Evolutionary conservation across 2,888 invertebrate genomes (phyloP), one percentile per base, ranked within the genome.

Genomic region (Zygothrica quintamaculata): DNA sequence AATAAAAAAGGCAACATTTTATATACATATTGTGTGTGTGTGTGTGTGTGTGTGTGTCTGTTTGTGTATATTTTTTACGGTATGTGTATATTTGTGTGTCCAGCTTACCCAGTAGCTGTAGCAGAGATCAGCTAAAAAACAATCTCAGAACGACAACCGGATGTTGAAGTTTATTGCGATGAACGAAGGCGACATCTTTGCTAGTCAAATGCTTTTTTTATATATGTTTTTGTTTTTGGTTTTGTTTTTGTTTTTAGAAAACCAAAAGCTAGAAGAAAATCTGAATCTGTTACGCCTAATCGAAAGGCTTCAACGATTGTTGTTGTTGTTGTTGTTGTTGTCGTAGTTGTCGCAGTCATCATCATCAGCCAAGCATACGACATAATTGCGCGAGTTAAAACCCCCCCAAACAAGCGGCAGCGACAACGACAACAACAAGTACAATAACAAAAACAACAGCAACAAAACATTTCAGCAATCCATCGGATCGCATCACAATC

Each of bases 401-500:
- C 75, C 88, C 86, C 77, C 77, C 88, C 84, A 74, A 85, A 80
- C 82, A 74, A 84, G 77, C 68, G 58, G 53, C 58, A 57, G 44
- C 58, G 22, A 43, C 64, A 61, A 22, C 50, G 57, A 43, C 62
- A 78, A 44, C 56, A 65, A 60, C 71, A 61, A 40, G 66, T 57
- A 16, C 55, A 53, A 13, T 65, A 65, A 46, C 70, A 60, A 48
- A 57, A 59, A 29, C 51, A 64, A 15, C 77, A 67, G 70, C 74
- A 72, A 69, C 71, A 77, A 84, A 77, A 65, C 84, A 84, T 87
- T 84, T 84, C 84, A 84, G 87, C 87, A 84, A 84, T 84, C 87
- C 87, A 82, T 87, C 89, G 85, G 79, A 88, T 88, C 87, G 88
- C 88, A 88, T 88, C 89, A 88, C 89, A 89, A 89, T 89, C 88